Base-by-base conservation (phyloP, 2,113 vertebrate genomes). In the Martes martes region DNA sequence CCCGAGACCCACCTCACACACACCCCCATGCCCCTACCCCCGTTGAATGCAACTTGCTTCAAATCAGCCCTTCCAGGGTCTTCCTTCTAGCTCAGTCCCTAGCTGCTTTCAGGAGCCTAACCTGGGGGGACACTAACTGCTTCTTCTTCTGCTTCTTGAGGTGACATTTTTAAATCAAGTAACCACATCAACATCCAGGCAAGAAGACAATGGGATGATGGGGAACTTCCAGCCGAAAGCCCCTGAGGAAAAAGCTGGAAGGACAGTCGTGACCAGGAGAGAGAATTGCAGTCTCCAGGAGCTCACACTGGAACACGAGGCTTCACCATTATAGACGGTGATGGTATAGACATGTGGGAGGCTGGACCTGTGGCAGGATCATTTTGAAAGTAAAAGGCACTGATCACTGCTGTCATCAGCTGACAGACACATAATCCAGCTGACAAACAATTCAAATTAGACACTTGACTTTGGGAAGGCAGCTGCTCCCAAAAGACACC, bases 181-280 rank as follows among this genome's bases (percentile, higher is more conserved):
- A 93, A 82, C 23, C 59, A n/a, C 13, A 55, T 31, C 28, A 65
- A 4, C 63, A 65, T 14, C 13, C 26, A 31, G 28, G 63, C 63
- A 31, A 65, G 11, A 14, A 65, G 28, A 61, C 0, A 24, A 24
- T 61, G 59, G 23, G 59, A 99, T 98, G 98, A 99, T 99, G 98
- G 99, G 99, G 71, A 99, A 98, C 97, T 99, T 99, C 0, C 99
- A 99, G 16, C 99, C 99, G 88, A 99, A 99, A 67, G 99, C 99
- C 82, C 99, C 99, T 98, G 99, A 89, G 99, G 99, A 96, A 99
- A 99, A 94, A 99, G 99, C 99, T 99, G 92, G 50, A 98, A 96
- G 26, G 84, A 94, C 78, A 96, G 55, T 74, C 0, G 0, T 19
- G 45, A 69, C 6, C 39, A 26, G 80, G 18, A 92, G 23, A 85